A percentile compares a stretch with the other conserved stretches of the same genome.
These are phyloP conservation scores for Allacma fusca DNA, from an alignment of 2,888 invertebrate species.

Conservation along the genomic window DNA sequence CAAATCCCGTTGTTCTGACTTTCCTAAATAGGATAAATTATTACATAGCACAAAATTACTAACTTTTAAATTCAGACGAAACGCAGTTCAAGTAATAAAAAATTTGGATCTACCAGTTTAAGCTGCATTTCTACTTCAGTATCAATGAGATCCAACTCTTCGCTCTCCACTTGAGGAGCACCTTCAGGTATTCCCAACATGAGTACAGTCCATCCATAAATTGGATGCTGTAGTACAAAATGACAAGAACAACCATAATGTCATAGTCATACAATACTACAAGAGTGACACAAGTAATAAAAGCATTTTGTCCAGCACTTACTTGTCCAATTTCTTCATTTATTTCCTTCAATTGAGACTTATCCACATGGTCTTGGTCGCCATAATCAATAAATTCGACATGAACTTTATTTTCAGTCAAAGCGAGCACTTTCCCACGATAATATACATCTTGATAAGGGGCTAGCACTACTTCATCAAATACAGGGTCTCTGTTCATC, in stretches of 20 bases:
- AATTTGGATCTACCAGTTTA: not conserved
- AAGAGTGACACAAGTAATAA: not conserved
- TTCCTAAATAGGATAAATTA: not conserved
- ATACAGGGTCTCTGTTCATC: slow-evolving; percentile 34
- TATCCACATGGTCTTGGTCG: slow-evolving; percentile 33
- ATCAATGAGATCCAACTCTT: slow-evolving; percentile 2
- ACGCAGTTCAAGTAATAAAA: not conserved
- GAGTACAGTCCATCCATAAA: slow-evolving; percentile 20
- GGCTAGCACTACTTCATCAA: slow-evolving; percentile 52
- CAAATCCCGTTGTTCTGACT: no score
- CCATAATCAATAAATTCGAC: slow-evolving; percentile 54
- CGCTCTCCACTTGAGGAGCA: not conserved
- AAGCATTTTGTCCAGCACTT: not conserved
- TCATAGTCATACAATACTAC: no score
- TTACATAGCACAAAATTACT: no score
- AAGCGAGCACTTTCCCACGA: slow-evolving; percentile 44
- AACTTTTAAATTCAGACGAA: no score
- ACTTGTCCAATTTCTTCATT: slow-evolving; percentile 45
- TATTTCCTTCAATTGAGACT: slow-evolving; percentile 32
- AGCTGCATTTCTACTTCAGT: not conserved
- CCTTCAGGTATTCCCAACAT: slow-evolving; percentile 21
- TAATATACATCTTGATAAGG: slow-evolving; percentile 47
- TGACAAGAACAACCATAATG: no score
- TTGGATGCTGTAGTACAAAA: slow-evolving; percentile 30
- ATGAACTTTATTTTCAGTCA: slow-evolving; percentile 4